These are phyloP conservation scores for Heliothis subflexa DNA, from an alignment of 1,140 invertebrate genomes.

Conservation along the genomic window DNA sequence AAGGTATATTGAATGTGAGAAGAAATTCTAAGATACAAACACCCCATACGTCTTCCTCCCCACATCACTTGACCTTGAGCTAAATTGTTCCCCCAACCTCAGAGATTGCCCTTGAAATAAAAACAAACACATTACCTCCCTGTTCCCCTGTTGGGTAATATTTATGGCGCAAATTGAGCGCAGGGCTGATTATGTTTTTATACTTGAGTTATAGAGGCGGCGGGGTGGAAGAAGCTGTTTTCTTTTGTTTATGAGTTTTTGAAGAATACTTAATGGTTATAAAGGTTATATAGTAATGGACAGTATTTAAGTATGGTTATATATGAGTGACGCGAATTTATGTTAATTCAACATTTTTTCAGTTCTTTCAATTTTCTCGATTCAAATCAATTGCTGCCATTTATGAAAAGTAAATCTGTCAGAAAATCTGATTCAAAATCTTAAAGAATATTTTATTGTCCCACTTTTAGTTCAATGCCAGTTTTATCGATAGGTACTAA, in stretches of 20 bases:
- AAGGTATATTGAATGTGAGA: neutral
- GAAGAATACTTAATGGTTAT: neutral
- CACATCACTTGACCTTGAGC: neutral
- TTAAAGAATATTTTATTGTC: too few species aligned
- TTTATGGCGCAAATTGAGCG: constrained; percentile 1
- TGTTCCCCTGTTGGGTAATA: constrained; percentile 9
- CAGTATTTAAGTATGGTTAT: too few species aligned
- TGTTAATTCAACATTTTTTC: too few species aligned
- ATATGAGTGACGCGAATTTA: too few species aligned
- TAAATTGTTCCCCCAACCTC: neutral
- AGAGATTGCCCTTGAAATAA: neutral
- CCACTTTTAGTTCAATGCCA: too few species aligned
- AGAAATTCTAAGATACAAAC: neutral
- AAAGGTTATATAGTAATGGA: too few species aligned
- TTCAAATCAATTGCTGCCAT: too few species aligned
- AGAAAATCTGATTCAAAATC: too few species aligned
- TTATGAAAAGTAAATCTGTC: too few species aligned
- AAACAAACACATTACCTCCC: constrained; percentile 22
- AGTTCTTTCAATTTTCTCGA: too few species aligned
- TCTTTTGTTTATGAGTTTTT: constrained; percentile 1
- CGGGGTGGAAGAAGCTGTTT: neutral
- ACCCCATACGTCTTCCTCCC: neutral
- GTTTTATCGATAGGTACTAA: neutral
- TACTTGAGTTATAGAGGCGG: constrained; percentile 1
- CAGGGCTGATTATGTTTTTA: constrained; percentile 21